Conservation (phyloP, 2,888 invertebrate genomes). For the Bombylius major region DNA sequence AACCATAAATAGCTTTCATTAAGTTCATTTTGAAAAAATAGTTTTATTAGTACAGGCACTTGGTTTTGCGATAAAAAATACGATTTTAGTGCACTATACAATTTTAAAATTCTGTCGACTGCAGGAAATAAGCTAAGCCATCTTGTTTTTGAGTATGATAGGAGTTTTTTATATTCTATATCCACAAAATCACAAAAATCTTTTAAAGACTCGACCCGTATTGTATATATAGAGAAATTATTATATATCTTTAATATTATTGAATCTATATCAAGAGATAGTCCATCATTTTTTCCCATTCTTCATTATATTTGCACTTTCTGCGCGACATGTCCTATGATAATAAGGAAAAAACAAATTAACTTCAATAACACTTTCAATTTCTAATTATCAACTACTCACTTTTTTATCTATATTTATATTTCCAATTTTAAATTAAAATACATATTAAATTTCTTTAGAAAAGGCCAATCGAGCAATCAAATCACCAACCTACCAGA, state of each 20-base stretch:
- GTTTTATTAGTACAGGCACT: neutral
- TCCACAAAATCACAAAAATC: slow-evolving; percentile 4
- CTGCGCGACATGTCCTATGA: no score
- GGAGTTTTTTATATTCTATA: slow-evolving; percentile 3
- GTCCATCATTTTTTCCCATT: slow-evolving; percentile 1
- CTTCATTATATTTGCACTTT: no score
- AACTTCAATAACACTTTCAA: no score
- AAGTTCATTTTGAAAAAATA: neutral
- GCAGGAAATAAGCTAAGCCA: neutral
- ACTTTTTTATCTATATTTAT: no score
- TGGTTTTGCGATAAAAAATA: neutral
- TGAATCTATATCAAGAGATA: slow-evolving; percentile 7
- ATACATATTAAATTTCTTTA: no score
- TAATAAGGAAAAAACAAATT: no score
- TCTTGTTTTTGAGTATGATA: slow-evolving; percentile 8
- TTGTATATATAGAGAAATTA: slow-evolving; percentile 7
- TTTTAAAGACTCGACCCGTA: slow-evolving; percentile 8
- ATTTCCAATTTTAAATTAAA: no score
- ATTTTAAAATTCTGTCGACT: neutral
- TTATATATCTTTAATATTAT: slow-evolving; percentile 5
- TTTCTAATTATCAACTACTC: no score
- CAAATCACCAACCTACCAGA: no score
- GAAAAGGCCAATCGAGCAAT: no score
- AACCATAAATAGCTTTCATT: neutral
- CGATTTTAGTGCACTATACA: neutral